Conservation (phyloP, 2,888 invertebrate genomes). For the Drosophila quinaria region DNA sequence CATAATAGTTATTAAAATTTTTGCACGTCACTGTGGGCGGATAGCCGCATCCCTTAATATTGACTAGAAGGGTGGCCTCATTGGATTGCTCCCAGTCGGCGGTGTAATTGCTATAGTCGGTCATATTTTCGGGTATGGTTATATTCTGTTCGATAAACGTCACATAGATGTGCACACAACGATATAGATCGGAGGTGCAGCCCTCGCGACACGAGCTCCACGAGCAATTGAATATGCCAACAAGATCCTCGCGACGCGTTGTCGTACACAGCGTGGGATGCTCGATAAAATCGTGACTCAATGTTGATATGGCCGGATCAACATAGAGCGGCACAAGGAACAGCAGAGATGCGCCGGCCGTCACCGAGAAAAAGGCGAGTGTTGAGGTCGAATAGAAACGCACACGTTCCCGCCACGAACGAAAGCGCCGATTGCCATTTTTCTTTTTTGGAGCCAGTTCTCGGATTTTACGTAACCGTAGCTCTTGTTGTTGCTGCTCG, state of each 20-base stretch:
- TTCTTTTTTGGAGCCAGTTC: conserved; percentile 87
- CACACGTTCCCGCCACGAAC: conserved; percentile 89
- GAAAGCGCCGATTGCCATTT: conserved; percentile 87
- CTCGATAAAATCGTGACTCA: conserved; percentile 94
- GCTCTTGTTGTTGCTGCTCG: conserved; percentile 91
- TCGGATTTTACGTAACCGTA: conserved; percentile 88
- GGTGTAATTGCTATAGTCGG: conserved; percentile 84
- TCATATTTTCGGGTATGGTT: conserved; percentile 85
- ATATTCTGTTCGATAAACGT: conserved; percentile 86
- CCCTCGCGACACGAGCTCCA: conserved; percentile 97
- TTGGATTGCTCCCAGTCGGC: conserved; percentile 85
- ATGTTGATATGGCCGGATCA: conserved; percentile 95
- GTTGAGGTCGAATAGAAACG: conserved; percentile 91
- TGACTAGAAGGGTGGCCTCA: conserved; percentile 90
- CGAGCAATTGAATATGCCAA: conserved; percentile 94
- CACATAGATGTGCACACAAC: conserved; percentile 89
- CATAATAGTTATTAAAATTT: conserved; percentile 91
- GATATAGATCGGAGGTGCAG: conserved; percentile 92
- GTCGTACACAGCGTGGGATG: conserved; percentile 94
- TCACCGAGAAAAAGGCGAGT: conserved; percentile 90
- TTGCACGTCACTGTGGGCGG: conserved; percentile 95
- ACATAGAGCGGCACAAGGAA: conserved; percentile 92
- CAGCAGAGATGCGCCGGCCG: conserved; percentile 90
- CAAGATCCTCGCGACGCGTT: conserved; percentile 92
- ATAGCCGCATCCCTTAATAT: conserved; percentile 96